Conservation (phyloP, 2,888 invertebrate species). For the Brachynemurus nebulosus region DNA sequence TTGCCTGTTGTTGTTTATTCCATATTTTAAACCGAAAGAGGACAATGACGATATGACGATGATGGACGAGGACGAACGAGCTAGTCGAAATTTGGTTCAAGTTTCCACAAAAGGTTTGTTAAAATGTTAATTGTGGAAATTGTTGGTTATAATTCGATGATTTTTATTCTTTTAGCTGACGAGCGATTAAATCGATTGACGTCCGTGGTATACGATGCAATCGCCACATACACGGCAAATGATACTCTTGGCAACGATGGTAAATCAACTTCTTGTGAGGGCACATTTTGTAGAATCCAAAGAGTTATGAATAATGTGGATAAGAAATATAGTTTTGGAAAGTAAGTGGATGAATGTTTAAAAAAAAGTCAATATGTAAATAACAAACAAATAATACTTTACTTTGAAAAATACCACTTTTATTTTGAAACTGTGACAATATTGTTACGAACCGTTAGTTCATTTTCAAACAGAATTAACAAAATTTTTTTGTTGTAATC, state of each 20-base stretch:
- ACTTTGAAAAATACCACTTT: no score
- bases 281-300: neutral
- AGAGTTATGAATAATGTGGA: neutral
- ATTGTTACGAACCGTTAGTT: no score
- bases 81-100: no score
- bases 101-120: no score
- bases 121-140: no score
- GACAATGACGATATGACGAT: slow-evolving; percentile 22
- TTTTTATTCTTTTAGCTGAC: no score
- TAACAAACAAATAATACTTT: no score
- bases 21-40: slow-evolving; percentile 42
- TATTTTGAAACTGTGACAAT: no score
- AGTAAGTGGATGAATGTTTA: neutral
- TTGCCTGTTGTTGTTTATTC: slow-evolving; percentile 61
- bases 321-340: neutral
- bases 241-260: neutral
- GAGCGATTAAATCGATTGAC: neutral
- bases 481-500: no score
- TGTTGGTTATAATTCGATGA: no score
- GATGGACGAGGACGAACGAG: neutral
- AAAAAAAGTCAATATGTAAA: neutral
- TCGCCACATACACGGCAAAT: neutral
- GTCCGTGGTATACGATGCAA: neutral
- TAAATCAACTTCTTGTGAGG: neutral
- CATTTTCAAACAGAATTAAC: no score